These are phyloP conservation scores for Pseudococcus viburni DNA, from an alignment of 2,888 invertebrate species.

Conservation along the genomic window DNA sequence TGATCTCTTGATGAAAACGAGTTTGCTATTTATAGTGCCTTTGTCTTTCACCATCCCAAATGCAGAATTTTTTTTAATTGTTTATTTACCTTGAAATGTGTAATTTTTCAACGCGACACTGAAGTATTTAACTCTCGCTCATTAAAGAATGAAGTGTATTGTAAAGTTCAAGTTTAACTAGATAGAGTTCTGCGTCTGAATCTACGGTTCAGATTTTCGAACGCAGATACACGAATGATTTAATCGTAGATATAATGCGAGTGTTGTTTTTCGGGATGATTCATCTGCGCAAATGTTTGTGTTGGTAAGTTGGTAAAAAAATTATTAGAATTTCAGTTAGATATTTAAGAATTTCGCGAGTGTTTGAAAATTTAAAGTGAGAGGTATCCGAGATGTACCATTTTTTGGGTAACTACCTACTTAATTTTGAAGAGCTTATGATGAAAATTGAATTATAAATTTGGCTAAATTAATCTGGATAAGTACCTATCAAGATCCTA, in stretches of 20 bases:
- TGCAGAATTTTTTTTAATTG: conserved; percentile 40
- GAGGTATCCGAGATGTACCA: too few relatives aligned
- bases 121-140: conserved; percentile 20
- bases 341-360: too few relatives aligned
- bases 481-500: too few relatives aligned
- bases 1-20: conserved; percentile 11
- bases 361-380: too few relatives aligned
- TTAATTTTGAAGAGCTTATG: too few relatives aligned
- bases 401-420: too few relatives aligned
- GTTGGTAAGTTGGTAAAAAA: conserved; percentile 25
- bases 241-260: not conserved
- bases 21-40: not conserved
- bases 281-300: conserved; percentile 2
- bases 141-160: not conserved
- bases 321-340: not conserved
- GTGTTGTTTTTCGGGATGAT: not conserved
- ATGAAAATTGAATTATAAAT: too few relatives aligned
- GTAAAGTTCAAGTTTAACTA: conserved; percentile 16
- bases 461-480: too few relatives aligned
- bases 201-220: not conserved
- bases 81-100: conserved; percentile 45
- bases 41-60: not conserved
- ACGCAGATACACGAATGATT: not conserved
- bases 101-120: conserved; percentile 3
- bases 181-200: not conserved